Base-by-base conservation (phyloP, 2,888 invertebrate genomes). In the Apantesis nais region DNA sequence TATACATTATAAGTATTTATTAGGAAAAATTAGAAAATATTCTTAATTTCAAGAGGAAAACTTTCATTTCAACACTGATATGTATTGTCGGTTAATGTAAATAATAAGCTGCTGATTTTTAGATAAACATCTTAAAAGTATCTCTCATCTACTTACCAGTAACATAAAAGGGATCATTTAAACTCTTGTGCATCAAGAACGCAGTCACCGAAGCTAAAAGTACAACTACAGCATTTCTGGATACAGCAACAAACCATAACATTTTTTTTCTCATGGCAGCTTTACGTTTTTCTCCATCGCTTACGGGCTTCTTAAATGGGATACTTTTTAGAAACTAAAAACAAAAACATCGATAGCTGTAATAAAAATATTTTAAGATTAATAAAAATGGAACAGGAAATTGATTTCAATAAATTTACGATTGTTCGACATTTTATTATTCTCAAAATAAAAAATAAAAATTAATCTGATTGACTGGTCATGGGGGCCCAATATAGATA, bases 141-240 rank as follows among this genome's bases (percentile, higher is more conserved):
- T 41, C 16, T 34, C 1, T 22, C 1, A 37, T 29, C 1, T 29
- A 66, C 86, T 90, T 87, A 96, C 96, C 96, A 76, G 97, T 97
- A 8, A 97, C 89, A 75, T 95, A 90, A 74, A 97, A 95, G 0
- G 96, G 96, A 1, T 93, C 88, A 0, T 87, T 81, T 62, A 92
- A 93, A 66, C 93, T 87, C 58, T 86, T 83, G 66, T 96, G 91
- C 39, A 96, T 91, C 65, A 95, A 85, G 81, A 92, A 96, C 0
- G 97, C 96, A 7, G 96, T 78, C 0, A 95, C 85, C 0, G 96
- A 95, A 62, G 96, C 96, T 0, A 96, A 73, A 0, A 97, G 90
- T 0, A 97, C 97, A 0, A 97, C 96, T 1, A 97, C 92, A 0
- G 97, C 97, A 85, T 97, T 97, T 76, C 97, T 95, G 0, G 96